phyloP scores from a whole-genome alignment of 2,888 invertebrate species.

The Tachystola acroxantha region DNA sequence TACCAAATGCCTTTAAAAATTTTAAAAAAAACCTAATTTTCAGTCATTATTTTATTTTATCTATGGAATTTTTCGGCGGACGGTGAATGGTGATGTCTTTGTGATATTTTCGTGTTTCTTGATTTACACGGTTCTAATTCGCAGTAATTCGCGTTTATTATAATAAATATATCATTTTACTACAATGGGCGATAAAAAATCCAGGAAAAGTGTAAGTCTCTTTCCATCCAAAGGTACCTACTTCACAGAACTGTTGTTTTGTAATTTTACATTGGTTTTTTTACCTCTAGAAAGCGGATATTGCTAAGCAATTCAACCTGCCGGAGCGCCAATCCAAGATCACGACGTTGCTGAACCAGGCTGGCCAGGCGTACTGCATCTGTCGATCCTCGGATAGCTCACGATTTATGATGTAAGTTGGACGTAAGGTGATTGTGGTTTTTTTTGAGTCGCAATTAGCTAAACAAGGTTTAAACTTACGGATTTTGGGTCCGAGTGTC shows the following conservation, averaged over 20 bases:
- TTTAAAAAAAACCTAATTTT: too few relatives aligned
- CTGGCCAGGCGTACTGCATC: slow-evolving; percentile 95
- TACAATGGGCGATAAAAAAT: slow-evolving; percentile 61
- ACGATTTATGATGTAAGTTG: slow-evolving; percentile 97
- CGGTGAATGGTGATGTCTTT: too few relatives aligned
- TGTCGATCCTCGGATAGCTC: slow-evolving; percentile 96
- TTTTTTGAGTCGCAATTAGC: too few relatives aligned
- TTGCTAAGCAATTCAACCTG: slow-evolving; percentile 91
- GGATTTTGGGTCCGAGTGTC: neutral
- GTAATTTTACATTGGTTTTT: neutral
- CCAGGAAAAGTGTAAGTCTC: slow-evolving; percentile 60
- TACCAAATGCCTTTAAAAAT: too few relatives aligned
- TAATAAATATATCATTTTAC: too few relatives aligned
- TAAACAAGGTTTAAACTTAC: too few relatives aligned
- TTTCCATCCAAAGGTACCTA: neutral
- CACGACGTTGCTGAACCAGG: slow-evolving; percentile 90
- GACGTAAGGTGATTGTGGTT: too few relatives aligned
- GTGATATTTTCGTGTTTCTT: too few relatives aligned
- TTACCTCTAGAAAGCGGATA: slow-evolving; percentile 86
- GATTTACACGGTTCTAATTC: too few relatives aligned
- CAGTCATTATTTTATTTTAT: too few relatives aligned
- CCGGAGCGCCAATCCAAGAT: slow-evolving; percentile 95
- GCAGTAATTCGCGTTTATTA: too few relatives aligned
- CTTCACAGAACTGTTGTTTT: neutral
- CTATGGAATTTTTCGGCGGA: too few relatives aligned